Evolutionary conservation across 1,140 invertebrate genomes (phyloP), one percentile per base, ranked within the genome.

Genomic region (Limonius californicus): DNA sequence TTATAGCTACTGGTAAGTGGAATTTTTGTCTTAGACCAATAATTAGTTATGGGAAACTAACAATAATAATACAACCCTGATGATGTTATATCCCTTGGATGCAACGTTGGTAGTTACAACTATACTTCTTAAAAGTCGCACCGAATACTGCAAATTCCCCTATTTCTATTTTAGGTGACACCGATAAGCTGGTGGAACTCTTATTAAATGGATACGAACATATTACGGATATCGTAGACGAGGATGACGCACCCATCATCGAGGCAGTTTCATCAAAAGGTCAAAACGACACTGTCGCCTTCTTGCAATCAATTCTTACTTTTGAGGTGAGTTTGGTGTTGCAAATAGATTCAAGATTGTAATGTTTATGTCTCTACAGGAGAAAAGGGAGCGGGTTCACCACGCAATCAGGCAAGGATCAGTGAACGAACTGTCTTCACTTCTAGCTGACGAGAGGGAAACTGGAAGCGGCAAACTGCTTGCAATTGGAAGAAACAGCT

Each of bases 161-260:
- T 72, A 91, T 90, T 32, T 32, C 11, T 6, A 32, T n/a, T n/a
- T 39, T 14, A 39, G 35, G 90, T 7, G 86, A 92, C 66, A 84
- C 84, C 0, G 87, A 89, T 43, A 89, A 87, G 72, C 80, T 95
- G 32, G 85, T 88, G 59, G 85, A 91, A 65, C 76, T 95, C 8
- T 70, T 93, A 1, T 68, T 92, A 12, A 90, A 93, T 78, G 92
- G 93, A 1, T 95, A 94, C 70, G 89, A 94, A 72, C 90, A 93
- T 66, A 88, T 95, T 32, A 72, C 91, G n/a, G 90, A 92, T 67
- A 79, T 91, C 0, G 79, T 84, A 12, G 90, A 93, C 64, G 84
- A 85, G 20, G 83, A 82, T 3, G 84, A 84, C 0, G 79, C 82
- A 0, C 79, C 84, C 15, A 89, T 94, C 59, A 72, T 87, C 0